Base-by-base conservation (phyloP, 2,888 invertebrate genomes). In the Automeris io region DNA sequence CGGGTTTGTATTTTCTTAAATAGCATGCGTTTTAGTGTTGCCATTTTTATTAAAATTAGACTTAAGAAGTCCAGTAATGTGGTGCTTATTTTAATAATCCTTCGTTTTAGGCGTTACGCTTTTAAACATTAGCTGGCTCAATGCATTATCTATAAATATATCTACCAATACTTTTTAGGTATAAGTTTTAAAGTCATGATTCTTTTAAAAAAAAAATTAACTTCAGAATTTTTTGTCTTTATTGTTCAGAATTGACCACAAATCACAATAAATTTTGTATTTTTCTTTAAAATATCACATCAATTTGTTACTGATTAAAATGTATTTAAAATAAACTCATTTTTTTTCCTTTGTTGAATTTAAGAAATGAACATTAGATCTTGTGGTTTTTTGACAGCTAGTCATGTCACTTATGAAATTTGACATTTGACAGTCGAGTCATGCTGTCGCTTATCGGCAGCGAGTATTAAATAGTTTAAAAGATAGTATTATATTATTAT, bases 341-440 rank as follows among this genome's bases (percentile, higher is more conserved):
- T 12, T 33, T 31, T n/a, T 34, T 37, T 16, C 18, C 29, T 13
- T 8, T 21, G 11, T 22, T 26, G 7, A 21, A 22, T 9, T 11
- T 16, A 37, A n/a, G 13, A 9, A 22, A 9, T 16, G 9, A 4
- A 18, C 16, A 18, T 18, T n/a, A n/a, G n/a, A 16, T 22, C 13
- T 22, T 25, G 11, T 31, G 31, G 37, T 37, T 32, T 59, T 61
- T 66, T 69, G 71, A 76, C 80, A 76, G 66, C 85, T 82, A 83
- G 82, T 83, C 83, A 79, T 70, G 76, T 77, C 73, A 72, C 62
- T 50, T 70, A 64, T 62, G 60, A 58, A 62, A 61, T 67, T 65
- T 61, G 66, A 67, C 67, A 58, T 54, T 63, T 66, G 74, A 72
- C 76, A 73, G 65, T 68, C 8, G 18, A 33, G 36, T 45, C 34